A percentile compares a stretch with the other conserved stretches of the same genome.
Conservation (phyloP, 2,888 invertebrate species). For the Melieria omissa region DNA sequence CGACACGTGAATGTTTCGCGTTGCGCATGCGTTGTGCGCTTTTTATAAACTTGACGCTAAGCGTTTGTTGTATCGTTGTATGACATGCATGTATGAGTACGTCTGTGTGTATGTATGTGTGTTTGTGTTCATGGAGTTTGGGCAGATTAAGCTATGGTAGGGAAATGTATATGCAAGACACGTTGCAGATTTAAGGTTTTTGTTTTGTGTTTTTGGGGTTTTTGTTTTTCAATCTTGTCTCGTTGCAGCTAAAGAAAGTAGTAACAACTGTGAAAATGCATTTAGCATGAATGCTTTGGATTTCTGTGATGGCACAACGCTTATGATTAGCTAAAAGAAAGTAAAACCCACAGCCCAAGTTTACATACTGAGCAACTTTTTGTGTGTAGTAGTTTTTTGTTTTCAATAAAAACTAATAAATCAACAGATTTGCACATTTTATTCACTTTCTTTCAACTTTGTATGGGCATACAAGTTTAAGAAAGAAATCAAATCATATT, state of each 20-base stretch:
- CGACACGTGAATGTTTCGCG: constrained; percentile 52
- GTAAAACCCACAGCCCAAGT: no score
- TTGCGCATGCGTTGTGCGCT: constrained; percentile 49
- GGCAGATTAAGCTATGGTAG: background rate
- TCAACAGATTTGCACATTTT: no score
- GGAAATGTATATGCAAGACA: constrained; percentile 15
- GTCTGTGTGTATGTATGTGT: background rate
- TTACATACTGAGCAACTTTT: no score
- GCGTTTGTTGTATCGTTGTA: background rate
- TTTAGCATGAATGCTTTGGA: no score
- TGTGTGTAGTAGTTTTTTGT: no score
- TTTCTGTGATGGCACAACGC: no score
- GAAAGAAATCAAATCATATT: no score
- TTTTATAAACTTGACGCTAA: constrained; percentile 57
- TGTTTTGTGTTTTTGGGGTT: background rate
- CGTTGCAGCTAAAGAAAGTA: constrained; percentile 12
- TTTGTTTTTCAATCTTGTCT: background rate
- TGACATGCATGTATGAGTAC: background rate
- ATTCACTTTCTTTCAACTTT: no score
- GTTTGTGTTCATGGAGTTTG: background rate
- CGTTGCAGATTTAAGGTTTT: constrained; percentile 8
- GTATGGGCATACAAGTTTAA: no score
- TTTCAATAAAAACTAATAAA: no score
- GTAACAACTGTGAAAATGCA: background rate
- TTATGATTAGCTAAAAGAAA: no score